Evolutionary conservation across 2,888 invertebrate genomes (phyloP), one percentile per base, ranked within the genome.

Genomic region (Papilio demoleus): DNA sequence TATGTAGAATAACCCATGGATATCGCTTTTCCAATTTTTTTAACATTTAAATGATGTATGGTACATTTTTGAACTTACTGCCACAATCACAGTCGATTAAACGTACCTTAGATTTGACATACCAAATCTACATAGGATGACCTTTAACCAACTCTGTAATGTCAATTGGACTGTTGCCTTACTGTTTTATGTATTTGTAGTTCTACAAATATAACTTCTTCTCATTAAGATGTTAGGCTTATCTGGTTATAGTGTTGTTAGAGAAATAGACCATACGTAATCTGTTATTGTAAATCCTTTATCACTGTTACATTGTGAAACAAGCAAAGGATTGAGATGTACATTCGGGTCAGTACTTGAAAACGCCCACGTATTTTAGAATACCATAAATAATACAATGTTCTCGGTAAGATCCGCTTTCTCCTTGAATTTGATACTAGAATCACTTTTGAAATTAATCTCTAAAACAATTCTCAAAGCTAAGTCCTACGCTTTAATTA

Each of bases 361-460:
- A 34, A 42, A 67, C 61, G 24, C 61, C 67, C 50, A 53, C 61
- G 31, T 38, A 12, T 24, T 40, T 36, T 40, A 60, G 24, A 61
- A 61, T 53, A 61, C 40, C 19, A 53, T 67, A 61, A 66, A 67
- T 61, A 67, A 67, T 67, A 67, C 50, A 67, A 53, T 61, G 61
- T 67, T 61, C 59, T 47, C 8, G 22, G 45, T 47, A 59, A 65
- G 31, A 65, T 59, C 34, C 47, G 47, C 59, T 66, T 66, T 66
- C 65, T 42, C 66, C 47, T 59, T 59, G 47, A 47, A 58, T 65
- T 65, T 17, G 56, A 58, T 65, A 58, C 47, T 9, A 59, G 47
- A 1, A 59, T 59, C 24, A 66, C 59, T 42, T 59, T 66, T 42
- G 59, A 59, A 59, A 58, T 45, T 66, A 59, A 47, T 45, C 40